A percentile compares a stretch with the other conserved stretches of the same genome.
phyloP scores from a whole-genome alignment of 1,140 invertebrate species.

The Eupeodes corollae region DNA sequence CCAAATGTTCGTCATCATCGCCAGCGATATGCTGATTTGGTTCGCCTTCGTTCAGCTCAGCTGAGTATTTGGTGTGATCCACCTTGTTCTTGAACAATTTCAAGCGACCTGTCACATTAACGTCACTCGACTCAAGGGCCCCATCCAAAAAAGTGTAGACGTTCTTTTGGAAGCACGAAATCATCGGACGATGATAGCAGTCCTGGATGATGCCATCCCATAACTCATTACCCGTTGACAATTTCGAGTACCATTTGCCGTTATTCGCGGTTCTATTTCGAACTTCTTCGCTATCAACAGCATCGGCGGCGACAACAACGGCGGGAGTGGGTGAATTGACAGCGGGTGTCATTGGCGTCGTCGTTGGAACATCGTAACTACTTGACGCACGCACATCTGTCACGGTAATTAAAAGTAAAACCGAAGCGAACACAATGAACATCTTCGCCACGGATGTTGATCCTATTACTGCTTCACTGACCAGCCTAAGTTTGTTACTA shows the following conservation, averaged over 20 bases:
- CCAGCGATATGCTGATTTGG: conserved; percentile 15
- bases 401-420: too few relatives aligned
- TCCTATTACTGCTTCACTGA: too few relatives aligned
- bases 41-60: conserved; percentile 22
- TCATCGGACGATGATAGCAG: conserved; percentile 50
- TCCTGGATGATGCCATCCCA: conserved; percentile 60
- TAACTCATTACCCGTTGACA: conserved; percentile 50
- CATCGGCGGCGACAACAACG: background rate
- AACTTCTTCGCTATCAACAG: conserved; percentile 3
- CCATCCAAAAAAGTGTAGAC: conserved; percentile 56
- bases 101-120: conserved; percentile 57
- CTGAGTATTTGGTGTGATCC: conserved; percentile 39
- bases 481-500: too few relatives aligned
- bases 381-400: too few relatives aligned
- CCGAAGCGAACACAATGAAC: too few relatives aligned
- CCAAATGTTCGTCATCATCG: conserved; percentile 1
- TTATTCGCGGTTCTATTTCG: background rate
- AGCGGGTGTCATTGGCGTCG: background rate
- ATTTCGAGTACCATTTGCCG: conserved; percentile 8
- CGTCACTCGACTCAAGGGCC: conserved; percentile 49
- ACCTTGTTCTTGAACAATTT: conserved; percentile 55
- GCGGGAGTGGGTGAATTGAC: background rate
- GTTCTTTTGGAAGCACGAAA: conserved; percentile 64
- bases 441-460: too few relatives aligned
- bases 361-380: too few relatives aligned